phyloP scores from a whole-genome alignment of 2,797 vertebrate genomes.

The Acestrorhynchus altus region DNA sequence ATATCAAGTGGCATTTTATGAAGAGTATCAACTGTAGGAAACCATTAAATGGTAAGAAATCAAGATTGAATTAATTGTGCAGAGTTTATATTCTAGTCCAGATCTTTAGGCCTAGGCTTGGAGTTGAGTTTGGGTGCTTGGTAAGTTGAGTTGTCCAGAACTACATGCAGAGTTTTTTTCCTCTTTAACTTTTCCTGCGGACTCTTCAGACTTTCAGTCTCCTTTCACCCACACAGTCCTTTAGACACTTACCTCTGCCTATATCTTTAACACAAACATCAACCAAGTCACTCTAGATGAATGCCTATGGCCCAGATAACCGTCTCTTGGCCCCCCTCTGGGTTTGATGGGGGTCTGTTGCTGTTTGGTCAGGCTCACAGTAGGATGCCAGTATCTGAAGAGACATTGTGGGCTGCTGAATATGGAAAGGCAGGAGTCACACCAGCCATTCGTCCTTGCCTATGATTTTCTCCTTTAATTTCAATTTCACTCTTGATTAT shows the following conservation, averaged over 20 bases:
- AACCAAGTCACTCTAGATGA: conserved; percentile 30
- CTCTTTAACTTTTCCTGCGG: not conserved
- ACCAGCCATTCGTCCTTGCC: not conserved
- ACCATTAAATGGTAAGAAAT: too few relatives aligned
- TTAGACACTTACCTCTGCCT: conserved; percentile 28
- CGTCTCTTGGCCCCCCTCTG: conserved; percentile 43
- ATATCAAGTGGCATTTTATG: too few relatives aligned
- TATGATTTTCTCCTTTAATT: not conserved
- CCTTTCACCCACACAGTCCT: conserved; percentile 38
- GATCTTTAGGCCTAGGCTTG: too few relatives aligned
- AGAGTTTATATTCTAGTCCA: too few relatives aligned
- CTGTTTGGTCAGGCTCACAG: conserved; percentile 37
- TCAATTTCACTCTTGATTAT: too few relatives aligned
- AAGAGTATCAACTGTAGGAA: too few relatives aligned
- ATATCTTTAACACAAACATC: conserved; percentile 30
- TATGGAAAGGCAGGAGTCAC: not conserved
- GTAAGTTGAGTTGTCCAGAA: not conserved
- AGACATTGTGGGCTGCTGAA: conserved; percentile 14
- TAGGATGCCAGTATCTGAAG: conserved; percentile 38
- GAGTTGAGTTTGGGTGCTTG: not conserved
- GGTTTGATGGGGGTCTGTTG: conserved; percentile 41
- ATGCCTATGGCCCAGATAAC: conserved; percentile 46
- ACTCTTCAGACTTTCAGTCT: conserved; percentile 47
- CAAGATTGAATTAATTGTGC: too few relatives aligned
- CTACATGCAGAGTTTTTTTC: not conserved